Evolutionary conservation across 2,797 vertebrate species (phyloP), one percentile per base, ranked within the genome.

Genomic region (Acrossocheilus fasciatus): DNA sequence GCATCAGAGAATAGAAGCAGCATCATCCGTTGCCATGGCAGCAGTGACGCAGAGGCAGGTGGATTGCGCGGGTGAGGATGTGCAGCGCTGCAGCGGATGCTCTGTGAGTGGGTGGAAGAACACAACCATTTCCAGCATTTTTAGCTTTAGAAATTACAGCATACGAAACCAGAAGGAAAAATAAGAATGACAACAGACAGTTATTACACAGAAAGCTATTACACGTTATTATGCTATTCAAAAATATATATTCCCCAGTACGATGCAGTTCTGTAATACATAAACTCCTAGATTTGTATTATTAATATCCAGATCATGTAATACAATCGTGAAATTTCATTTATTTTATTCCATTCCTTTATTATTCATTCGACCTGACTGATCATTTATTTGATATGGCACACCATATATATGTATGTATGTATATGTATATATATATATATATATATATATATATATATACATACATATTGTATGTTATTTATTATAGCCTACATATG

Each of bases 11-110:
- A 89, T 85, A 92, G 84, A 84, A 89, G 91, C 92, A 92, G 93
- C 93, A 94, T 93, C 93, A 90, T 93, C 90, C 89, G 94, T 95
- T 95, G 90, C 96, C 93, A 94, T 95, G 92, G 95, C 90, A 95
- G 96, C 93, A 81, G 87, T 94, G 94, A 95, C 93, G 94, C 92
- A 93, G 88, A 81, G 64, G 45, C 87, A 88, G 91, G 86, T 88
- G 86, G 86, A 84, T 81, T 85, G 84, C 30, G 85, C 47, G 83
- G 83, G 70, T 76, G 77, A 59, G 81, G 84, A 86, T 88, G 83
- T 72, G 15, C 52, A 81, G 14, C 9, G 83, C 90, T 91, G 92
- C 89, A 90, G 89, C 82, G 91, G 91, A 92, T 92, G 73, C 68
- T 74, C 59, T 52, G 10, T 89, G 91, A 75, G 92, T 92, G 90